Evolutionary conservation across 2,797 vertebrate genomes (phyloP), one percentile per base, ranked within the genome.

Genomic region (Nyctalus aviator): DNA sequence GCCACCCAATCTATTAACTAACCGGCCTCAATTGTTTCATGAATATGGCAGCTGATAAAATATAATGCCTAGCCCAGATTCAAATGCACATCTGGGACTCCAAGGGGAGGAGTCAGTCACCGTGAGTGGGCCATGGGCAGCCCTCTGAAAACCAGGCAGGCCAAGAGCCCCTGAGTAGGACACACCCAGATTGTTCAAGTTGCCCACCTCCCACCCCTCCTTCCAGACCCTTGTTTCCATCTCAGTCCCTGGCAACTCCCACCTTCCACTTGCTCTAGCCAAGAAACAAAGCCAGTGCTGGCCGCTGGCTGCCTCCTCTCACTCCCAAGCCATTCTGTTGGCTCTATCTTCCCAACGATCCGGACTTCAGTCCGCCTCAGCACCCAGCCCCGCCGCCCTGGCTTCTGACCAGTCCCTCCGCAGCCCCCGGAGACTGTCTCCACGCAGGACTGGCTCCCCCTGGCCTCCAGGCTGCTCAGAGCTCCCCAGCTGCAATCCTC

Each of bases 371-470:
- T 27, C 46, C 6, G 0, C 69, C 77, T 75, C 25, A 46, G 77
- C 23, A 18, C 2, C 15, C n/a, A 37, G 12, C 21, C 11, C 44
- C 5, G 3, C 10, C 0, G 12, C 20, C 48, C 27, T 27, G 32
- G 59, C 44, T 59, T 75, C n/a, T n/a, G 59, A 25, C 13, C 32
- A 23, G 23, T 37, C 35, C 66, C 32, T 50, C 53, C 20, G 13
- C 21, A 59, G 10, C 8, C 11, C 8, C 72, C 55, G 20, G 9
- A 25, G 57, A 27, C 48, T 59, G 20, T n/a, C 41, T 50, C 44
- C n/a, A 50, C 0, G 2, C 8, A 3, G 53, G 44, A 9, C 27
- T 23, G 57, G 17, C 10, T 48, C 11, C 1, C 23, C 30, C n/a
- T 3, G 15, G 46, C 57, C 50, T 84, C 88, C 48, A 1, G 3